Evolutionary conservation across 2,888 invertebrate genomes (phyloP).

Genomic region (Gibbula magus): DNA sequence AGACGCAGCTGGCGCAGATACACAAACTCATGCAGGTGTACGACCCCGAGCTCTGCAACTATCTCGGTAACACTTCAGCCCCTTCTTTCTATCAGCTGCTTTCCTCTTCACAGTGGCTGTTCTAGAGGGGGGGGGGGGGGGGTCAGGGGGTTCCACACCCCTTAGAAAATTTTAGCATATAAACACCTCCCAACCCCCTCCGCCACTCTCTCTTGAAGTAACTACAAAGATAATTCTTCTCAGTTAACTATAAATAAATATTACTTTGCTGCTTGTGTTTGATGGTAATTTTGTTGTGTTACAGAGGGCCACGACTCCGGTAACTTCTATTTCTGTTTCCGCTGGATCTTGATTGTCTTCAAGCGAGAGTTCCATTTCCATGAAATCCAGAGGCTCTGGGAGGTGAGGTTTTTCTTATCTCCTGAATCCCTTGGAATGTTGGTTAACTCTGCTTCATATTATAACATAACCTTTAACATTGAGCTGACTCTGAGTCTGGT

Average conservation of each 20-base stretch:
- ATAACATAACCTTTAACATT: not conserved
- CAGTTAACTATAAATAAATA: too few relatives aligned
- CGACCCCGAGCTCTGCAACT: slow-evolving; percentile 89
- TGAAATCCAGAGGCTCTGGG: slow-evolving; percentile 94
- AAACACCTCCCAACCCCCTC: too few relatives aligned
- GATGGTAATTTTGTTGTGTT: slow-evolving; percentile 4
- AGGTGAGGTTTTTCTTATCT: slow-evolving; percentile 78
- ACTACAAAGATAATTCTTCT: too few relatives aligned
- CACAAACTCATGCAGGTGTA: slow-evolving; percentile 87
- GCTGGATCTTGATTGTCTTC: slow-evolving; percentile 96
- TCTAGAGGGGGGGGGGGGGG: too few relatives aligned
- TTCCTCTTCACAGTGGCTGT: too few relatives aligned
- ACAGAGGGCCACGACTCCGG: slow-evolving; percentile 86
- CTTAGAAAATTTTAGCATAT: too few relatives aligned
- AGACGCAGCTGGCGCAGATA: slow-evolving; percentile 90
- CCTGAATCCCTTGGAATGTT: not conserved
- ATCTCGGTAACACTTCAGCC: slow-evolving; percentile 79
- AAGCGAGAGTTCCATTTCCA: slow-evolving; percentile 92
- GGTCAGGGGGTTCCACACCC: too few relatives aligned
- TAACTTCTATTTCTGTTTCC: slow-evolving; percentile 99
- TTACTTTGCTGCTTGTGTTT: not conserved
- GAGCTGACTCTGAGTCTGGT: not conserved
- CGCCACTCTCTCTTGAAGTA: too few relatives aligned
- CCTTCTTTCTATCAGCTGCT: not conserved
- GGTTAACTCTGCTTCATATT: not conserved